A percentile compares a stretch with the other conserved stretches of the same genome.
Conservation (phyloP, 1,140 invertebrate genomes). For the Diabrotica virgifera region DNA sequence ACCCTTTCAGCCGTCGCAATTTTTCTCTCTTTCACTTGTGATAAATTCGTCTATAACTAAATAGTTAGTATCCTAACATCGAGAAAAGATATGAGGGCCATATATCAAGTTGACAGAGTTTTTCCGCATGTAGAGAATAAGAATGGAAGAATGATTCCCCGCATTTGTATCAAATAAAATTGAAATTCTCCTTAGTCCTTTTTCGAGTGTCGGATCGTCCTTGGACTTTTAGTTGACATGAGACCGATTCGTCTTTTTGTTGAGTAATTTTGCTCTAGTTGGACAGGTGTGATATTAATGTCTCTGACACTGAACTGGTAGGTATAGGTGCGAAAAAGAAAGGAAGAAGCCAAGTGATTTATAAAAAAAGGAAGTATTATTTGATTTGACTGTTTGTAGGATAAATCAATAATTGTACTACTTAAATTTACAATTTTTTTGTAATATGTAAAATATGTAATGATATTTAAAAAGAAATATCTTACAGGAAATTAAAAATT, state of each 20-base stretch:
- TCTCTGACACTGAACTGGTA: no score
- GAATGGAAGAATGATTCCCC: slow-evolving; percentile 11
- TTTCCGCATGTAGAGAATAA: slow-evolving; percentile 13
- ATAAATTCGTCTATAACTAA: slow-evolving; percentile 1
- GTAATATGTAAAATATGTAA: no score
- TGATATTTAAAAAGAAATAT: no score
- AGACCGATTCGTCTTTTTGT: slow-evolving; percentile 8
- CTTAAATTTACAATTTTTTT: no score
- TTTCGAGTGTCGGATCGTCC: slow-evolving; percentile 10
- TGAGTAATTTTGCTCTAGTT: slow-evolving; percentile 5
- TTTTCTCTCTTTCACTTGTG: neutral
- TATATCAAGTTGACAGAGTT: slow-evolving; percentile 11
- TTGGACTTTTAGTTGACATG: slow-evolving; percentile 7
- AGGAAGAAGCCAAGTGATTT: no score
- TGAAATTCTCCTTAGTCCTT: slow-evolving; percentile 12
- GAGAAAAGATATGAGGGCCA: neutral
- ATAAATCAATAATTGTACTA: no score
- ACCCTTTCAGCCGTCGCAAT: neutral
- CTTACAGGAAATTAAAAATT: no score
- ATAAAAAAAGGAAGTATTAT: no score
- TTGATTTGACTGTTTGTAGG: no score
- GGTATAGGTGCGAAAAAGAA: no score
- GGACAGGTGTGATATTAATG: no score
- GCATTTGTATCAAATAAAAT: slow-evolving; percentile 15
- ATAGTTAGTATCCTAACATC: slow-evolving; percentile 1